Evolutionary conservation across 2,888 invertebrate species (phyloP).

Genomic region (Drosophila monieri): DNA sequence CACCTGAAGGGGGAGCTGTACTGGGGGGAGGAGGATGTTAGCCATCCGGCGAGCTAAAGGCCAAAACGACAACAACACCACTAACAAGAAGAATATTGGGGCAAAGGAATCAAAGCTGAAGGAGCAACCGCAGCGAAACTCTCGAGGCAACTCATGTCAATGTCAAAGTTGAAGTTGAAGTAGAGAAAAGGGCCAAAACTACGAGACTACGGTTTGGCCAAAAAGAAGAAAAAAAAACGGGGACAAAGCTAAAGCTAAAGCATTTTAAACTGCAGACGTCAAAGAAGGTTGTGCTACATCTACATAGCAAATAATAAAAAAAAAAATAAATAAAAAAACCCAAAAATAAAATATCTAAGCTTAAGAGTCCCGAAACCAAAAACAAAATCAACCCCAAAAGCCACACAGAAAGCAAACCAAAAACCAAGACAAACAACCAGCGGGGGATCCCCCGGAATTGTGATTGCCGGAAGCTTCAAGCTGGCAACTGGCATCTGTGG

Average conservation of each 20-base stretch:
- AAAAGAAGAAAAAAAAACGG: constrained; percentile 17
- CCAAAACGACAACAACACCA: constrained; percentile 35
- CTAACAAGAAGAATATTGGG: constrained; percentile 4
- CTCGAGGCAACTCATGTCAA: constrained; percentile 77
- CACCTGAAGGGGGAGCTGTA: constrained; percentile 8
- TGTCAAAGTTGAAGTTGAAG: constrained; percentile 65
- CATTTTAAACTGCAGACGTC: constrained; percentile 72
- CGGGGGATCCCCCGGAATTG: constrained; percentile 44
- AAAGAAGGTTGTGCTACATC: constrained; percentile 78
- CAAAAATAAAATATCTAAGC: constrained; percentile 45
- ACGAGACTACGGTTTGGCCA: constrained; percentile 1
- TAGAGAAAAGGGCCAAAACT: constrained; percentile 15
- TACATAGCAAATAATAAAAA: constrained; percentile 72
- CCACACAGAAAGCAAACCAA: constrained; percentile 35
- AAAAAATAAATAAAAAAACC: constrained; percentile 36
- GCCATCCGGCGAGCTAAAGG: constrained; percentile 51
- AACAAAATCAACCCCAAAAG: constrained; percentile 31
- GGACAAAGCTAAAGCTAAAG: constrained; percentile 53
- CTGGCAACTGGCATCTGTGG: constrained; percentile 58
- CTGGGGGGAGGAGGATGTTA: constrained; percentile 59
- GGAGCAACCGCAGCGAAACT: constrained; percentile 65
- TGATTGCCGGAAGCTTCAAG: constrained; percentile 40
- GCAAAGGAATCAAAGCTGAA: constrained; percentile 47
- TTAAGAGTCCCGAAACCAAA: constrained; percentile 32
- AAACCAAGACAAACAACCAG: constrained; percentile 32